A percentile compares a stretch with the other conserved stretches of the same genome.
Conservation (phyloP, 2,888 invertebrate species). For the Microplitis deprimator region DNA sequence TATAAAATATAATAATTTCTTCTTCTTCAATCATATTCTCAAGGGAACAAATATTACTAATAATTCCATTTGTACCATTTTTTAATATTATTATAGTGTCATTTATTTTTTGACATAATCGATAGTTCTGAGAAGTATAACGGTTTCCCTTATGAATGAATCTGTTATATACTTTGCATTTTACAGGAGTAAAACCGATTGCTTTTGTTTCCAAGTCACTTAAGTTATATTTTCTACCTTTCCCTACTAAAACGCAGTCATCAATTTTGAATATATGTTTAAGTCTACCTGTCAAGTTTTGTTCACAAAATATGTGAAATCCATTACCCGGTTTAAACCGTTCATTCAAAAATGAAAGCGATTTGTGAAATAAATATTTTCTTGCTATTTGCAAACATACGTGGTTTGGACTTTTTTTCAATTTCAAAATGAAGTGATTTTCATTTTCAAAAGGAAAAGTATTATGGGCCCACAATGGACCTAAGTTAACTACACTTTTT, state of each 20-base stretch:
- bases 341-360: not conserved
- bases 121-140: not conserved
- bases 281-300: constrained; percentile 11
- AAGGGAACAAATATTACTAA: not conserved
- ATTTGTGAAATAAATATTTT: constrained; percentile 25
- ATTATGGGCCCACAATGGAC: constrained; percentile 30
- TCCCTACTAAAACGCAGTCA: constrained; percentile 17
- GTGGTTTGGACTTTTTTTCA: constrained; percentile 22
- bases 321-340: not conserved
- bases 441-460: constrained; percentile 31
- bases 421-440: constrained; percentile 23
- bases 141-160: not conserved
- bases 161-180: not conserved
- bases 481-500: constrained; percentile 22
- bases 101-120: not conserved
- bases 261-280: constrained; percentile 3
- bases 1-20: constrained; percentile 1
- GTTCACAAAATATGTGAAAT: constrained; percentile 20
- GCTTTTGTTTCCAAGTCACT: not conserved
- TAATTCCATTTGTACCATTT: no score
- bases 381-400: constrained; percentile 23
- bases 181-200: not conserved
- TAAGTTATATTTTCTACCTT: constrained; percentile 24
- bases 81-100: not conserved
- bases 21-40: not conserved